phyloP scores from a whole-genome alignment of 1,140 invertebrate species.

The Berghia stephanieae region DNA sequence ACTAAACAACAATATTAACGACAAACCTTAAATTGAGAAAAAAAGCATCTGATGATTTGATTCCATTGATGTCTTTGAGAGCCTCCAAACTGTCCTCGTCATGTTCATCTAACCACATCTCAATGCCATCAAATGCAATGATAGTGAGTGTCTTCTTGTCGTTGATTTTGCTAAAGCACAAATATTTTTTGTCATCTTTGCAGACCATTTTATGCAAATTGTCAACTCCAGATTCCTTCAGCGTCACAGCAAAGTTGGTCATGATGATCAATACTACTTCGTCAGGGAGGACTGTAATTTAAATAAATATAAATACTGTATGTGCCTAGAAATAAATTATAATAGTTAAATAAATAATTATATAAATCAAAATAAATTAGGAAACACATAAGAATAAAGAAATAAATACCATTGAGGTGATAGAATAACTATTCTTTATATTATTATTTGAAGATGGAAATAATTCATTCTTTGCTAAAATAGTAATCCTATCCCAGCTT shows the following conservation, averaged over 20 bases:
- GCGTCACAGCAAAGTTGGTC: constrained; percentile 37
- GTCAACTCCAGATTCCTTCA: constrained; percentile 41
- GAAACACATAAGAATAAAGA: too few relatives aligned
- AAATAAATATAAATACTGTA: too few relatives aligned
- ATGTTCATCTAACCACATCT: constrained; percentile 51
- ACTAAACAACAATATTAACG: background rate
- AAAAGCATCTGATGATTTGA: constrained; percentile 45
- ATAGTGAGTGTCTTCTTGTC: constrained; percentile 42
- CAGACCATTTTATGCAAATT: constrained; percentile 37
- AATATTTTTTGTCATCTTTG: constrained; percentile 43
- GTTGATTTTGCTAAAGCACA: constrained; percentile 47
- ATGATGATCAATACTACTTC: too few relatives aligned
- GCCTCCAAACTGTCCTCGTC: constrained; percentile 53
- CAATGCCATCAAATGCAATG: constrained; percentile 50
- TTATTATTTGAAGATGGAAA: too few relatives aligned
- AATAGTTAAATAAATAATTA: too few relatives aligned
- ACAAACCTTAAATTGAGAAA: constrained; percentile 48
- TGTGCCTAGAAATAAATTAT: too few relatives aligned
- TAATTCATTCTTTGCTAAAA: too few relatives aligned
- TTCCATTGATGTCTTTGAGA: constrained; percentile 46
- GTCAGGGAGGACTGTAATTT: too few relatives aligned
- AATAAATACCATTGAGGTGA: too few relatives aligned
- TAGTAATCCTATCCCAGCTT: too few relatives aligned
- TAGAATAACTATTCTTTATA: too few relatives aligned
- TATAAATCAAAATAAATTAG: too few relatives aligned